phyloP scores from a whole-genome alignment of 2,113 vertebrate species.

The Xenopus borealis region DNA sequence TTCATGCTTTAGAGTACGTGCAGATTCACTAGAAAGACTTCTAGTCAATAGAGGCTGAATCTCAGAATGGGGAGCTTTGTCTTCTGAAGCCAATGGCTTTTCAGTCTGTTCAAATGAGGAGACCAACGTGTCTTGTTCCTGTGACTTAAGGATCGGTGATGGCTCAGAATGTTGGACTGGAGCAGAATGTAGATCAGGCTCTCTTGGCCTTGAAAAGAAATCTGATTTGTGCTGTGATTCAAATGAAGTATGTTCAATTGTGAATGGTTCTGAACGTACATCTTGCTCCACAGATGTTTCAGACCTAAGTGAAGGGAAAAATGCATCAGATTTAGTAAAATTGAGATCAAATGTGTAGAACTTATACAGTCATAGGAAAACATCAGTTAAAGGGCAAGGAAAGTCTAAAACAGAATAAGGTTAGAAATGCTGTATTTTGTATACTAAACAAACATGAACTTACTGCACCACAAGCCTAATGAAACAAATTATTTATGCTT shows the following conservation, averaged over 20 bases:
- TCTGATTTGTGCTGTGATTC: constrained; percentile 79
- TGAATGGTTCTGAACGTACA: constrained; percentile 61
- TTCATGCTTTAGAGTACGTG: constrained; percentile 81
- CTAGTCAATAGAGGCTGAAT: constrained; percentile 78
- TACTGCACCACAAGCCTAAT: no score
- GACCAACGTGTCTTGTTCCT: constrained; percentile 58
- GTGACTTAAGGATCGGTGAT: constrained; percentile 62
- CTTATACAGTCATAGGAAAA: no score
- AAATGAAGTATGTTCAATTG: constrained; percentile 72
- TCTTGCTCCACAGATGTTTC: constrained; percentile 65
- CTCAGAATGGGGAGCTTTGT: constrained; percentile 64
- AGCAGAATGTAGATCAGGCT: constrained; percentile 72
- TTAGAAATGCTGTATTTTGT: no score
- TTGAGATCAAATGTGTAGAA: no score
- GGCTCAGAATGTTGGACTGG: constrained; percentile 75
- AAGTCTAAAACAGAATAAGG: no score
- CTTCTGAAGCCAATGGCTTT: constrained; percentile 67
- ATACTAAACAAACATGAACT: no score
- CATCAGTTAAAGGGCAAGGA: no score
- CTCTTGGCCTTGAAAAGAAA: constrained; percentile 77
- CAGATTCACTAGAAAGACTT: constrained; percentile 85
- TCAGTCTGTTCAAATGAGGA: constrained; percentile 70
- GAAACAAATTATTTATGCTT: no score
- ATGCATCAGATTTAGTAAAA: no score
- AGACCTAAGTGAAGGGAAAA: constrained; percentile 51